Conservation (phyloP, 1,140 invertebrate genomes). For the Pseudomyrmex dendroicus region DNA sequence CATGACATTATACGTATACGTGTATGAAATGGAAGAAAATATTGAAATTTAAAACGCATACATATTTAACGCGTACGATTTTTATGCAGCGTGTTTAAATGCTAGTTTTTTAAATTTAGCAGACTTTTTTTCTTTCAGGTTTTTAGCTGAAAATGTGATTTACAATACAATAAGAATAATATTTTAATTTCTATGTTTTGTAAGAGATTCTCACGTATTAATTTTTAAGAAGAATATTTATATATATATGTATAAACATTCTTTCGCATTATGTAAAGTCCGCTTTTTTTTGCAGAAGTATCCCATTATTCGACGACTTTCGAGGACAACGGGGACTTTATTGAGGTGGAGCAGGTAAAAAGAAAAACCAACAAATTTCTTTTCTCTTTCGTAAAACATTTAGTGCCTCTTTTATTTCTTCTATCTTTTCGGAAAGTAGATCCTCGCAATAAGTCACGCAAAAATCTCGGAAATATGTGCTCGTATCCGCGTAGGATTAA, state of each 20-base stretch:
- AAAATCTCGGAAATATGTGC: slow-evolving; percentile 7
- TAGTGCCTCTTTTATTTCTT: background rate
- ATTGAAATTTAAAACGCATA: too few relatives aligned
- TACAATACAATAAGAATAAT: too few relatives aligned
- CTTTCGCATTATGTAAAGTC: background rate
- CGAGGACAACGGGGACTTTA: slow-evolving; percentile 84
- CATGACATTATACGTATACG: too few relatives aligned
- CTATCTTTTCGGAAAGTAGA: background rate
- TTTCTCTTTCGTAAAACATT: background rate
- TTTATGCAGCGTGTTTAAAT: too few relatives aligned
- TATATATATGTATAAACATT: background rate
- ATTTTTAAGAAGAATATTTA: background rate
- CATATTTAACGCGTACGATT: too few relatives aligned
- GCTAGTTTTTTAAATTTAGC: too few relatives aligned
- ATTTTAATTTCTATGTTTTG: too few relatives aligned
- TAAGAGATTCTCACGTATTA: too few relatives aligned
- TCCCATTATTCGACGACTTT: slow-evolving; percentile 85
- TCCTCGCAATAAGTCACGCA: background rate
- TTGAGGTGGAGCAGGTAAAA: slow-evolving; percentile 87
- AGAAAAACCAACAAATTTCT: background rate
- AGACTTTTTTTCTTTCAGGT: too few relatives aligned
- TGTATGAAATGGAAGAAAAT: too few relatives aligned
- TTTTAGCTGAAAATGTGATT: too few relatives aligned
- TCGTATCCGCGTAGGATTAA: background rate
- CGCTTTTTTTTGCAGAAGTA: slow-evolving; percentile 81